A percentile compares a stretch with the other conserved stretches of the same genome.
Evolutionary conservation across 1,140 invertebrate species (phyloP).

Genomic region (Prorops nasuta): DNA sequence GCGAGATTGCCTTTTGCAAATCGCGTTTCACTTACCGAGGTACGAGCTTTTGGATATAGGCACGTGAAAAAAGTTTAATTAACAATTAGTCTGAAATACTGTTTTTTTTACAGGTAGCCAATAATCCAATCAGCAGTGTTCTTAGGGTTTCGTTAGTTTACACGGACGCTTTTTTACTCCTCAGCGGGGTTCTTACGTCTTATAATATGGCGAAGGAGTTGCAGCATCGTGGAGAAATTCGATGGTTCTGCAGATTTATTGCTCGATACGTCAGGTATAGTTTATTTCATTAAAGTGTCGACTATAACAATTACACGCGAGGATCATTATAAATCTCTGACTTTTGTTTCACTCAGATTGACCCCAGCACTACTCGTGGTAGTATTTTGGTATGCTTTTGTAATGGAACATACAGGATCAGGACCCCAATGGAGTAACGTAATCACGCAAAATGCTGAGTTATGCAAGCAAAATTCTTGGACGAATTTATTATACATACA

Average conservation of each 20-base stretch:
- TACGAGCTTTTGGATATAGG: conserved; percentile 31
- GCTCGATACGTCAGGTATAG: conserved; percentile 62
- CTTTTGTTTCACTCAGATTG: conserved; percentile 47
- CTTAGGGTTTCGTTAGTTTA: conserved; percentile 64
- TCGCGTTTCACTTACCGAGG: conserved; percentile 62
- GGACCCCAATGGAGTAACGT: conserved; percentile 70
- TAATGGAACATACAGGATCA: conserved; percentile 65
- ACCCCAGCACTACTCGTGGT: conserved; percentile 67
- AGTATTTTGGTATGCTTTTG: conserved; percentile 67
- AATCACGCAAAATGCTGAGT: conserved; percentile 61
- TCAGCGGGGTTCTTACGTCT: conserved; percentile 65
- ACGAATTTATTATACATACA: conserved; percentile 70
- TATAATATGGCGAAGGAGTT: conserved; percentile 61
- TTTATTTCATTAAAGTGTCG: conserved; percentile 4
- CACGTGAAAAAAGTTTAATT: neutral
- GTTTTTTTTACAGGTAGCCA: conserved; percentile 53
- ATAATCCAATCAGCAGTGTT: conserved; percentile 59
- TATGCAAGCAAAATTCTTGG: conserved; percentile 70
- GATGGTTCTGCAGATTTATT: conserved; percentile 60
- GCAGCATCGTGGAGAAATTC: conserved; percentile 54
- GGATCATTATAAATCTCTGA: conserved; percentile 11
- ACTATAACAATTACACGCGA: neutral
- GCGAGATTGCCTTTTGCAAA: conserved; percentile 63
- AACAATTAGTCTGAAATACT: neutral
- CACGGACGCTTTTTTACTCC: conserved; percentile 65